Conservation (phyloP, 1,140 invertebrate genomes). For the Drosophila nigromelanica region DNA sequence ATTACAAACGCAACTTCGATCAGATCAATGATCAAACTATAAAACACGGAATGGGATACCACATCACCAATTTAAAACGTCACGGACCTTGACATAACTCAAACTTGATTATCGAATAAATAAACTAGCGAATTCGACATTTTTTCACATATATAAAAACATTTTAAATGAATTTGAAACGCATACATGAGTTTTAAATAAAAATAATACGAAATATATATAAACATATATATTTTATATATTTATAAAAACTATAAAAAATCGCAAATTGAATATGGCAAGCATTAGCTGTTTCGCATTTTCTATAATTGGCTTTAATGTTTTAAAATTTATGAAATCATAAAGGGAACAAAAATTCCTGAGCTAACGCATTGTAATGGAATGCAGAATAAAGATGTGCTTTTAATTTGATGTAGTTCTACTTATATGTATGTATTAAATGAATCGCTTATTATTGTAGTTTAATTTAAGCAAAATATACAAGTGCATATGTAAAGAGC, state of each 20-base stretch:
- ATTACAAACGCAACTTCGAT: not conserved
- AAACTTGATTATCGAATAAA: slow-evolving; percentile 29
- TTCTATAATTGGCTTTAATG: slow-evolving; percentile 78
- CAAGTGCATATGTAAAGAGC: slow-evolving; percentile 64
- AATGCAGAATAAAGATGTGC: slow-evolving; percentile 46
- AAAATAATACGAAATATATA: slow-evolving; percentile 17
- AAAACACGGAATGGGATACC: slow-evolving; percentile 9
- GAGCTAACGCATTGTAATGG: slow-evolving; percentile 61
- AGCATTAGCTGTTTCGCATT: slow-evolving; percentile 69
- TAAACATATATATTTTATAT: slow-evolving; percentile 77
- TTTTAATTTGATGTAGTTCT: slow-evolving; percentile 78
- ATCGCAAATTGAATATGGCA: slow-evolving; percentile 66
- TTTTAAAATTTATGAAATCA: slow-evolving; percentile 53
- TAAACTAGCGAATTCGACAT: slow-evolving; percentile 61
- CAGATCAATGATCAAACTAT: slow-evolving; percentile 1
- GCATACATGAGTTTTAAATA: slow-evolving; percentile 74
- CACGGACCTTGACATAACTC: slow-evolving; percentile 28
- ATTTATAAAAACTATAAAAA: slow-evolving; percentile 76
- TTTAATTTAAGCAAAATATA: slow-evolving; percentile 82
- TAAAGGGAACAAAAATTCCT: slow-evolving; percentile 29
- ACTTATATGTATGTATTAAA: slow-evolving; percentile 71
- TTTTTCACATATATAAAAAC: slow-evolving; percentile 57
- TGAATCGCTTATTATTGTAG: slow-evolving; percentile 80
- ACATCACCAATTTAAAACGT: slow-evolving; percentile 30
- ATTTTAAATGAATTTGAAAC: slow-evolving; percentile 69